Percentiles rank a stretch among this genome's conserved stretches.
Evolutionary conservation across 2,888 invertebrate genomes (phyloP).

Genomic region (Carcina quercana): DNA sequence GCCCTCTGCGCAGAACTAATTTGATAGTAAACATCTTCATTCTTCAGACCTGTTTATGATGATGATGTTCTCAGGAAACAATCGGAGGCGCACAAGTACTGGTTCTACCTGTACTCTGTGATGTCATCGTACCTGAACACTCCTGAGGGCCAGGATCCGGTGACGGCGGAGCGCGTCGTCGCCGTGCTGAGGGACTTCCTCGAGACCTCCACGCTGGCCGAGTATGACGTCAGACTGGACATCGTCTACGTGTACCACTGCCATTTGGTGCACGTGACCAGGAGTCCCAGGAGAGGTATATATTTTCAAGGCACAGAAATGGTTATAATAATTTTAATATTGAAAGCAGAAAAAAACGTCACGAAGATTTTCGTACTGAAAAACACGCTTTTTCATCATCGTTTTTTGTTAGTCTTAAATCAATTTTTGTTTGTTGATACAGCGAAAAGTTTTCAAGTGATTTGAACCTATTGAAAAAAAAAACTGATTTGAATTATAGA

Average conservation of each 20-base stretch:
- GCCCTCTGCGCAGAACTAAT: too few species aligned
- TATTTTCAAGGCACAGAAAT: background rate
- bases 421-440: too few species aligned
- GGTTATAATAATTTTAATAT: background rate
- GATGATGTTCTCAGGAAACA: too few species aligned
- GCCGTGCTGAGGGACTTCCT: conserved; percentile 86
- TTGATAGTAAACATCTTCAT: too few species aligned
- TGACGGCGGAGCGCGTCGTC: conserved; percentile 39
- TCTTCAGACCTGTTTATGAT: too few species aligned
- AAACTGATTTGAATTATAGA: too few species aligned
- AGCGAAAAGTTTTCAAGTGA: too few species aligned
- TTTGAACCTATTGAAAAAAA: too few species aligned
- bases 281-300: conserved; percentile 51
- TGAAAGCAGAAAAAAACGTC: background rate
- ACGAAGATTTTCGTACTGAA: too few species aligned
- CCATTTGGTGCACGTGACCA: conserved; percentile 79
- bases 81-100: conserved; percentile 86
- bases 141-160: conserved; percentile 29
- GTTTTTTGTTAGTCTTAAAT: too few species aligned
- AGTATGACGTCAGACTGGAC: conserved; percentile 85
- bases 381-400: too few species aligned
- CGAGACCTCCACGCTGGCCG: conserved; percentile 87
- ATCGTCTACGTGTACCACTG: conserved; percentile 88
- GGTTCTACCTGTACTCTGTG: conserved; percentile 90
- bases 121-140: conserved; percentile 75